Conservation (phyloP, 2,113 vertebrate species). For the Uropsilus gracilis region DNA sequence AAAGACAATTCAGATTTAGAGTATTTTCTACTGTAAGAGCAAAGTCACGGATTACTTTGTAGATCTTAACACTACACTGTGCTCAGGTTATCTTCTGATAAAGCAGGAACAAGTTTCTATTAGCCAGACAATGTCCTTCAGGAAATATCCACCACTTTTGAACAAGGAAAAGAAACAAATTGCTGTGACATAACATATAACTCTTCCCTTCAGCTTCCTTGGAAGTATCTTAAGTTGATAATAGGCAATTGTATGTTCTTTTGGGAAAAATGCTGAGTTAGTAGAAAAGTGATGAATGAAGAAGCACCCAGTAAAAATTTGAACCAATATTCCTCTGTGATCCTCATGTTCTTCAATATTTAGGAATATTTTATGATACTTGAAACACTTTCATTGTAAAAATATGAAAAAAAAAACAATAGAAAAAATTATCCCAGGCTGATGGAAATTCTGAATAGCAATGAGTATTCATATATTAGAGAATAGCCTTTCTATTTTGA, state of each 20-base stretch:
- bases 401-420: background rate
- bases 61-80: background rate
- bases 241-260: background rate
- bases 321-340: background rate
- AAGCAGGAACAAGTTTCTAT: background rate
- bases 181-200: background rate
- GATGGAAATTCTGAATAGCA: background rate
- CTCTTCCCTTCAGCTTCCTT: background rate
- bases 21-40: background rate
- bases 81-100: background rate
- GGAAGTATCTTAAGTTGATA: background rate
- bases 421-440: background rate
- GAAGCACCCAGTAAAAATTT: background rate
- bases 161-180: background rate
- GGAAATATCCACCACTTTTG: background rate
- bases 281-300: background rate
- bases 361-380: background rate
- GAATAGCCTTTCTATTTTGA: background rate
- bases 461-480: background rate
- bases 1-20: background rate
- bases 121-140: background rate
- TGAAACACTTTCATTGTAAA: background rate
- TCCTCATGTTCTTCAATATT: background rate
- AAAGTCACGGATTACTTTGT: background rate
- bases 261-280: background rate